Conservation (phyloP, 2,888 invertebrate species). For the Sesamia inferens region DNA sequence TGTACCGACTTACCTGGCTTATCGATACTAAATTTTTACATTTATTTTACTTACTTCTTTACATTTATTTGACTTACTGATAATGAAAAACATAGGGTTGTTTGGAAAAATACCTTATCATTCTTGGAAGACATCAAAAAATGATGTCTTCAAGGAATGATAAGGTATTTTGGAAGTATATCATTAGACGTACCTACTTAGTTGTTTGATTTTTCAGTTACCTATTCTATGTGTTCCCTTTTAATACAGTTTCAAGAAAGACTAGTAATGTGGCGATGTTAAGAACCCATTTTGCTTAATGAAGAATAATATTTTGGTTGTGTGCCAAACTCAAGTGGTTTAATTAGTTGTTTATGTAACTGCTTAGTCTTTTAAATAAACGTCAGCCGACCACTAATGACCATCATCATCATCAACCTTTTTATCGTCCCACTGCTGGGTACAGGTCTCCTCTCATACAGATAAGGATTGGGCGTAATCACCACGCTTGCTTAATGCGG, state of each 20-base stretch:
- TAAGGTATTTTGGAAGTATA: conserved; percentile 36
- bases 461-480: too few relatives aligned
- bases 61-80: conserved; percentile 38
- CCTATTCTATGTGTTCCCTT: conserved; percentile 18
- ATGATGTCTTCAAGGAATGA: conserved; percentile 53
- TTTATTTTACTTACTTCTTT: conserved; percentile 34
- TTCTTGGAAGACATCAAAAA: too few relatives aligned
- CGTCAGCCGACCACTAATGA: too few relatives aligned
- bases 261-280: background rate
- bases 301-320: background rate
- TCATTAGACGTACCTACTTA: conserved; percentile 14
- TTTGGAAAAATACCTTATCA: too few relatives aligned
- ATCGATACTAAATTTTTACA: conserved; percentile 38
- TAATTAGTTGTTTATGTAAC: too few relatives aligned
- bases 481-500: too few relatives aligned
- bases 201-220: conserved; percentile 5
- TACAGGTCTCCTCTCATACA: too few relatives aligned
- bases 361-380: too few relatives aligned
- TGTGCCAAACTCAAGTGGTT: background rate
- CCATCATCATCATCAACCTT: too few relatives aligned
- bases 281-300: background rate
- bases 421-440: too few relatives aligned
- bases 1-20: conserved; percentile 70
- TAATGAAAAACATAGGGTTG: conserved; percentile 24
- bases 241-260: conserved; percentile 10